Conservation (phyloP, 2,113 vertebrate genomes). For the Nothoprocta pentlandii region DNA sequence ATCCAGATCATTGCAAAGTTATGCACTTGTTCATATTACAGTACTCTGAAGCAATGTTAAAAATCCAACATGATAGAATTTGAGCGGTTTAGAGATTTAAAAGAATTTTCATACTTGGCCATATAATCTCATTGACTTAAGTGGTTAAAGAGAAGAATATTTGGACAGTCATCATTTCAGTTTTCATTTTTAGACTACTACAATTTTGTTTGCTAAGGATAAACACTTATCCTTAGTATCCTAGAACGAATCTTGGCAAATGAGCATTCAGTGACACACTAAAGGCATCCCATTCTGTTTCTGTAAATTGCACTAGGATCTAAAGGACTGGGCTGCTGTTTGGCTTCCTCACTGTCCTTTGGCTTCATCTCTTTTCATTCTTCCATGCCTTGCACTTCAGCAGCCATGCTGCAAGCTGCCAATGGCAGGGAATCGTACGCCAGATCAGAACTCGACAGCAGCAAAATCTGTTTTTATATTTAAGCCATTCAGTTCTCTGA, state of each 20-base stretch:
- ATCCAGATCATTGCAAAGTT: background rate
- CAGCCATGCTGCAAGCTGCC: background rate
- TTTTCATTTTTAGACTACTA: background rate
- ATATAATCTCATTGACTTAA: background rate
- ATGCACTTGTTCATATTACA: background rate
- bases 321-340: background rate
- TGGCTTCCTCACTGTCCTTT: background rate
- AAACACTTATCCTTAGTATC: background rate
- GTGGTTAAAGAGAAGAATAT: background rate
- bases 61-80: fast-evolving
- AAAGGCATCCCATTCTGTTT: background rate
- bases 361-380: background rate
- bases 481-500: background rate
- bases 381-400: background rate
- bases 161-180: background rate
- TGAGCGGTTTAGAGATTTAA: background rate
- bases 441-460: background rate
- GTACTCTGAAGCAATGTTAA: background rate
- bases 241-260: background rate
- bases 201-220: background rate
- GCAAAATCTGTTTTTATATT: background rate
- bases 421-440: background rate
- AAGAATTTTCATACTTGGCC: background rate
- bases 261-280: fast-evolving
- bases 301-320: background rate